Evolutionary conservation across 1,140 invertebrate species (phyloP), one percentile per base, ranked within the genome.

Genomic region (Hypsibius dujardini): DNA sequence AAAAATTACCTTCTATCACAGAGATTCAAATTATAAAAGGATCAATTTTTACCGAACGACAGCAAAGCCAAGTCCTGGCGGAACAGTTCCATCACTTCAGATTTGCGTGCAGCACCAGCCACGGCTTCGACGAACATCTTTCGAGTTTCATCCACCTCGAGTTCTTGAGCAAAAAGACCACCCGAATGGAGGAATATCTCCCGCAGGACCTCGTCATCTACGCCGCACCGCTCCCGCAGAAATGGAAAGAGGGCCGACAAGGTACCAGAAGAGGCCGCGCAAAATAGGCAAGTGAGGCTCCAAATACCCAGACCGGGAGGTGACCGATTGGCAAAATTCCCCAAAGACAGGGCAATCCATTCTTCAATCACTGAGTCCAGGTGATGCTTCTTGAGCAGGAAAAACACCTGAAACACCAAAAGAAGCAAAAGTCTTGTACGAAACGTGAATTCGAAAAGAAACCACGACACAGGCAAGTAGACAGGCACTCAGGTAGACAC

Each of bases 271-370:
- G 87, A 89, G 46, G 89, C 86, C 77, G 88, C 89, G 75, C 91
- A 85, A 77, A 93, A 90, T 77, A 92, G 90, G 78, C 89, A 87
- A 7, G 87, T 88, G 2, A 92, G 80, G 77, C 86, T 88, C 90
- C 89, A 92, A 14, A 88, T 86, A 40, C 87, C 87, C 83, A 88
- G 87, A 45, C 85, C 83, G 42, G 88, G 78, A 46, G 89, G 88
- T 72, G 87, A 84, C 73, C 87, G 85, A 75, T 88, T 85, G 50
- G 90, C 86, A 75, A 93, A 92, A 81, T 89, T 92, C 71, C 87
- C 86, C 72, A 94, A 81, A 75, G 88, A 90, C 73, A 90, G 84
- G 72, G 91, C 85, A 59, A 92, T 86, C 90, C 90, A 94, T 76
- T 92, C 89, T 78, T 89, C 86, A 1, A 92, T 83, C 71, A 92